A percentile compares a stretch with the other conserved stretches of the same genome.
Conservation (phyloP, 2,888 invertebrate genomes). For the Drosophila testacea region DNA sequence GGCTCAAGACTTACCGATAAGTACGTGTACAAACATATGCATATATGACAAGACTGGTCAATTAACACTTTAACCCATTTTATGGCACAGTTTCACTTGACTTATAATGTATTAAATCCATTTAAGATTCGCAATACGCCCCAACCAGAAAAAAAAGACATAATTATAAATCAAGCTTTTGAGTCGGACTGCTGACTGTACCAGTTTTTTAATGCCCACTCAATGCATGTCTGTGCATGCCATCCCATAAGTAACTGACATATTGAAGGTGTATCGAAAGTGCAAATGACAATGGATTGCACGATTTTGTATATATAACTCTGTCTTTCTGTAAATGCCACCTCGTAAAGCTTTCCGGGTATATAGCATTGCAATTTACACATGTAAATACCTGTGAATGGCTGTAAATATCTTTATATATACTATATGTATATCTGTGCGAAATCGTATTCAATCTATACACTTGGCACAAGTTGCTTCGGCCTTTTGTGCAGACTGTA, state of each 20-base stretch:
- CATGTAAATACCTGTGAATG: constrained; percentile 14
- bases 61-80: constrained; percentile 39
- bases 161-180: constrained; percentile 40
- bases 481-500: constrained; percentile 58
- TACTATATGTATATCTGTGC: constrained; percentile 3
- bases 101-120: constrained; percentile 25
- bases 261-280: constrained; percentile 30
- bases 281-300: constrained; percentile 33
- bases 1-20: constrained; percentile 26
- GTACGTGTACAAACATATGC: constrained; percentile 8
- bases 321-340: constrained; percentile 5
- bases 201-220: constrained; percentile 28
- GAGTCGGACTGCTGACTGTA: constrained; percentile 38
- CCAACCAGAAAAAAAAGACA: constrained; percentile 12
- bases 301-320: constrained; percentile 12
- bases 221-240: constrained; percentile 25
- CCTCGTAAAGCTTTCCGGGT: constrained; percentile 14
- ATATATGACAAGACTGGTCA: constrained; percentile 24
- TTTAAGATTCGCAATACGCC: constrained; percentile 28
- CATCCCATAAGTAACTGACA: constrained; percentile 20
- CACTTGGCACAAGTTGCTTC: background rate
- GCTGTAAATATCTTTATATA: background rate
- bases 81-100: constrained; percentile 30
- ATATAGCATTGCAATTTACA: constrained; percentile 23
- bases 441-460: constrained; percentile 6